A percentile compares a stretch with the other conserved stretches of the same genome.
phyloP scores from a whole-genome alignment of 2,888 invertebrate species.

The Caenorhabditis doughertyi region DNA sequence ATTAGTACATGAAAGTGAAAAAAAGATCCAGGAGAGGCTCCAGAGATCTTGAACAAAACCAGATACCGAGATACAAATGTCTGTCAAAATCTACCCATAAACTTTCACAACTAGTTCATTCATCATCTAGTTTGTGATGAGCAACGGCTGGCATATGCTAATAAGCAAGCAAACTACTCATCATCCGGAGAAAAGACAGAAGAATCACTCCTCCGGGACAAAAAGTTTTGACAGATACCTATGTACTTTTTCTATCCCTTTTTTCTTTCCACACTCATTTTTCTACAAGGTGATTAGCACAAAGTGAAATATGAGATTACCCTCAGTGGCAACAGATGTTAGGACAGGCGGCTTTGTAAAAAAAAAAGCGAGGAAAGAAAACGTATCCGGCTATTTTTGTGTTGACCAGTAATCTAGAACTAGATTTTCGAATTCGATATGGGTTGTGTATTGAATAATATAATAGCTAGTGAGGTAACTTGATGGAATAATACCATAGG shows the following conservation, averaged over 20 bases:
- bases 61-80: too few species aligned
- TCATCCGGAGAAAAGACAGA: not conserved
- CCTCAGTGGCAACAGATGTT: constrained; percentile 56
- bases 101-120: constrained; percentile 27
- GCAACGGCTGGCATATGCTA: constrained; percentile 58
- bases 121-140: constrained; percentile 22
- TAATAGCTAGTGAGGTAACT: not conserved
- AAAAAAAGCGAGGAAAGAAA: constrained; percentile 18
- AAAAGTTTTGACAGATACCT: constrained; percentile 34
- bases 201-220: constrained; percentile 47
- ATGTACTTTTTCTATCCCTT: constrained; percentile 24
- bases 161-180: constrained; percentile 29
- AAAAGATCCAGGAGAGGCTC: too few species aligned
- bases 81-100: constrained; percentile 18
- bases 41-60: too few species aligned
- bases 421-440: constrained; percentile 20
- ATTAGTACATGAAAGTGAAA: not conserved
- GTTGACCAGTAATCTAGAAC: constrained; percentile 38
- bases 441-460: not conserved
- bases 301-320: constrained; percentile 62
- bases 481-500: not conserved
- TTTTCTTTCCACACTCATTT: constrained; percentile 46
- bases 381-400: constrained; percentile 22
- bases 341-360: constrained; percentile 24
- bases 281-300: constrained; percentile 66